Conservation (phyloP, 2,888 invertebrate species). For the Limnephilus marmoratus region DNA sequence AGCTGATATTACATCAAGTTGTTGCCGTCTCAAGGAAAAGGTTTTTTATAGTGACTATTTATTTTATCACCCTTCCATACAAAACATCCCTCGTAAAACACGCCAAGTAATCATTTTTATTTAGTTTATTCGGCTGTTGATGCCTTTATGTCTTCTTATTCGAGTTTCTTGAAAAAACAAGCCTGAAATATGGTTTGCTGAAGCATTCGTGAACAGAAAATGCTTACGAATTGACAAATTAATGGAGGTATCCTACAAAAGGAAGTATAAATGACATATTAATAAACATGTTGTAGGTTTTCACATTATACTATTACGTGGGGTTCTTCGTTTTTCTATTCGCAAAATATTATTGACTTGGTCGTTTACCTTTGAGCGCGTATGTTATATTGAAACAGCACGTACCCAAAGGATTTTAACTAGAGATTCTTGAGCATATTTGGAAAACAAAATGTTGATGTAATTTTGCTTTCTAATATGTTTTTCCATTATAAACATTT, state of each 20-base stretch:
- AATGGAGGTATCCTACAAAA: neutral
- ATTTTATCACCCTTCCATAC: conserved; percentile 15
- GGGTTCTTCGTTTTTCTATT: neutral
- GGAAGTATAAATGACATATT: neutral
- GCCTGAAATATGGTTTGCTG: neutral
- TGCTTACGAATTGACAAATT: neutral
- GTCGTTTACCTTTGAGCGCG: neutral
- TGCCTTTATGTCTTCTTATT: neutral
- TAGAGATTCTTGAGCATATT: too few relatives aligned
- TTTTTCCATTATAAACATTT: too few relatives aligned
- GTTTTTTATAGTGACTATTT: conserved; percentile 6
- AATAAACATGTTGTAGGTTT: neutral
- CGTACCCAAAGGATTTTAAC: too few relatives aligned
- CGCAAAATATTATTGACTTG: neutral
- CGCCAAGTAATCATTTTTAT: conserved; percentile 27
- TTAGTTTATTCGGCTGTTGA: conserved; percentile 3
- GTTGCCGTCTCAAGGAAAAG: neutral
- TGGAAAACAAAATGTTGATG: too few relatives aligned
- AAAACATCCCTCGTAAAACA: conserved; percentile 18
- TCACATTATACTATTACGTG: neutral
- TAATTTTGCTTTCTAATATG: too few relatives aligned
- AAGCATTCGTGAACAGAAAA: neutral
- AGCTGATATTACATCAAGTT: conserved; percentile 11
- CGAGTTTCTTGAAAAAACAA: neutral
- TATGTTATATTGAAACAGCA: neutral